A percentile compares a stretch with the other conserved stretches of the same genome.
These are phyloP conservation scores for Tachyglossus aculeatus DNA, from an alignment of 2,797 vertebrate species.

Conservation along the genomic window DNA sequence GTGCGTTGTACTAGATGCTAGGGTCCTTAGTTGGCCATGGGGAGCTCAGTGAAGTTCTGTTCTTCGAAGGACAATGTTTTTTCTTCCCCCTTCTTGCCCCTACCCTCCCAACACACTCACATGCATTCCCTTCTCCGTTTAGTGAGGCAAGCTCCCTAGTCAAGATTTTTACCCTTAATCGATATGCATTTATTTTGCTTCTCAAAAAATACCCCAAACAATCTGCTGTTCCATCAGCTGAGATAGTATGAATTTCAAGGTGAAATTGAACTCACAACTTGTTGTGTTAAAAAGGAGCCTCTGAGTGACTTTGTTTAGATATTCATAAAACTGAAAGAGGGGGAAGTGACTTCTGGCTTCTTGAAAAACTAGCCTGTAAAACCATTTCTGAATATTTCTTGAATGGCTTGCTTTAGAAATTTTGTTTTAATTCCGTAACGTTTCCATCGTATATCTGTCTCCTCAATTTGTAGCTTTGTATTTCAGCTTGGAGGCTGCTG, in stretches of 20 bases:
- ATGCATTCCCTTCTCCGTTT: too few relatives aligned
- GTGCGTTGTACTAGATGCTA: too few relatives aligned
- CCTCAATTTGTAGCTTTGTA: fast-evolving
- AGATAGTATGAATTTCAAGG: conserved; percentile 42
- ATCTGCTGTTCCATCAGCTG: conserved; percentile 57
- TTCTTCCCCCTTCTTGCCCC: too few relatives aligned
- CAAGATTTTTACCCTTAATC: conserved; percentile 51
- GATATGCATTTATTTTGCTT: conserved; percentile 47
- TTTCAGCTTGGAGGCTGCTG: neutral
- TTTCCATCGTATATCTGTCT: neutral
- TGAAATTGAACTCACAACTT: conserved; percentile 62
- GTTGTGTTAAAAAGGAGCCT: conserved; percentile 50
- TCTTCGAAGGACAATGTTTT: too few relatives aligned
- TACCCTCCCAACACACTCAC: too few relatives aligned
- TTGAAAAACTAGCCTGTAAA: neutral
- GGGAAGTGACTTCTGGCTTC: neutral
- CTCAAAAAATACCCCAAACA: conserved; percentile 50
- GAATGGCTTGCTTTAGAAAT: conserved; percentile 1
- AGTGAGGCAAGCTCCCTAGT: too few relatives aligned
- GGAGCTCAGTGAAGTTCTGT: too few relatives aligned
- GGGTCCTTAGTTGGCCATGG: too few relatives aligned
- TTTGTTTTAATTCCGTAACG: neutral
- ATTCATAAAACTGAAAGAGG: neutral
- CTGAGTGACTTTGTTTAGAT: conserved; percentile 45
- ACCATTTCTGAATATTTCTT: neutral